Percentiles rank a stretch among this genome's conserved stretches.
These are phyloP conservation scores for Atta colombica DNA, from an alignment of 1,140 invertebrate genomes.

Conservation along the genomic window DNA sequence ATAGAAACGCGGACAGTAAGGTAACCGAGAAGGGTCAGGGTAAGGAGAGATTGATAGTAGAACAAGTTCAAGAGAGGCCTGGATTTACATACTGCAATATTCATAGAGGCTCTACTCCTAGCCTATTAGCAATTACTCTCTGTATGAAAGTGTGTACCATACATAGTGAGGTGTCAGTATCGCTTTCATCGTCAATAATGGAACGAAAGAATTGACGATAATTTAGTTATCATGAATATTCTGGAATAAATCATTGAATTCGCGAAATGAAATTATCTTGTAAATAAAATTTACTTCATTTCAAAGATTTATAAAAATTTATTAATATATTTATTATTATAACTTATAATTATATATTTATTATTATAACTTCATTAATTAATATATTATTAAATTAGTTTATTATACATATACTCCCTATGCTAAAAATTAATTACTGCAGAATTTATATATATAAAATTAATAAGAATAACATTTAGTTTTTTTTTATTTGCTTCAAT, in stretches of 20 bases:
- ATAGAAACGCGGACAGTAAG: slow-evolving; percentile 6
- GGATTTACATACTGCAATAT: slow-evolving; percentile 82
- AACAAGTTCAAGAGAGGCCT: slow-evolving; percentile 73
- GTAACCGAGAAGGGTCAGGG: neutral
- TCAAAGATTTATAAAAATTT: slow-evolving; percentile 6
- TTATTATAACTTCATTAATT: neutral
- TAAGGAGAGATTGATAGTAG: slow-evolving; percentile 38
- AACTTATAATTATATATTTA: neutral
- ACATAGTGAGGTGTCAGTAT: neutral
- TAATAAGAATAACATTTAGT: neutral
- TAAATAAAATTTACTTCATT: slow-evolving; percentile 14
- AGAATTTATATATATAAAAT: neutral
- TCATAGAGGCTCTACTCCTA: slow-evolving; percentile 70
- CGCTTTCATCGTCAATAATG: neutral
- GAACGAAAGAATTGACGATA: neutral
- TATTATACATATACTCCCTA: neutral
- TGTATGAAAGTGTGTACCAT: slow-evolving; percentile 38
- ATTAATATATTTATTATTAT: neutral
- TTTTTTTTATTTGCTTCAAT: neutral
- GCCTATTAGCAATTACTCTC: slow-evolving; percentile 15
- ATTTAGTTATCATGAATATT: slow-evolving; percentile 1
- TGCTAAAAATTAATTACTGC: slow-evolving; percentile 3
- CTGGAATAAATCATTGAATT: neutral
- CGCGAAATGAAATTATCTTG: neutral
- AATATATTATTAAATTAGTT: neutral